Evolutionary conservation across 2,888 invertebrate genomes (phyloP), one percentile per base, ranked within the genome.

Genomic region (Tenthredo livida): DNA sequence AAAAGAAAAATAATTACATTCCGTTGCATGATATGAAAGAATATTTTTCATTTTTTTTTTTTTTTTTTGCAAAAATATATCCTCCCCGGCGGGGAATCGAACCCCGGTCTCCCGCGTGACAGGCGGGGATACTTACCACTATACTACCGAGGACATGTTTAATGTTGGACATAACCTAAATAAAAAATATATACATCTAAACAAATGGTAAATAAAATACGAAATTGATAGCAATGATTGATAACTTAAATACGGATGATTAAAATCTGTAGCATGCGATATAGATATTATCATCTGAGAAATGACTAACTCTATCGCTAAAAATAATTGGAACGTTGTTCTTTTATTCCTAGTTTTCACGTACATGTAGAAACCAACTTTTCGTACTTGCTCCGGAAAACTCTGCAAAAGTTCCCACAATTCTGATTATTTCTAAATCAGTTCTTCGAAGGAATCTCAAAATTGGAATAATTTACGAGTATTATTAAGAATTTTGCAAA

Each of bases 31-130:
- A 50, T n/a, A 17, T 17, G 5, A 17, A 17, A 50, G 6, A n/a
- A 54, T 54, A 1, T 0, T 54, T 54, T 50, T n/a, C 3, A 12
- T 15, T 47, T 54, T 67, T 67, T 29, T 25, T 29, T 29, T 67
- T 25, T 67, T 25, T 29, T 29, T 15, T 25, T n/a, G 2, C 17
- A 77, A 54, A 77, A 77, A 77, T 47, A 50, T 29, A 77, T 50
- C 29, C 77, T 77, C 77, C 77, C 77, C 77, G 77, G 77, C 77
- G 77, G 77, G 77, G 54, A 54, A 54, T 54, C 54, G 54, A 54
- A 54, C 54, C 54, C 54, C 54, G 54, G 54, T 54, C 54, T 54
- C 54, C 54, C 54, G 54, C 54, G 54, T 54, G 54, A 54, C 54
- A 54, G 54, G 54, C 54, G 54, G 54, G 54, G 54, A 54, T 54